Evolutionary conservation across 2,797 vertebrate species (phyloP).

Genomic region (Phaenicophaeus curvirostris): DNA sequence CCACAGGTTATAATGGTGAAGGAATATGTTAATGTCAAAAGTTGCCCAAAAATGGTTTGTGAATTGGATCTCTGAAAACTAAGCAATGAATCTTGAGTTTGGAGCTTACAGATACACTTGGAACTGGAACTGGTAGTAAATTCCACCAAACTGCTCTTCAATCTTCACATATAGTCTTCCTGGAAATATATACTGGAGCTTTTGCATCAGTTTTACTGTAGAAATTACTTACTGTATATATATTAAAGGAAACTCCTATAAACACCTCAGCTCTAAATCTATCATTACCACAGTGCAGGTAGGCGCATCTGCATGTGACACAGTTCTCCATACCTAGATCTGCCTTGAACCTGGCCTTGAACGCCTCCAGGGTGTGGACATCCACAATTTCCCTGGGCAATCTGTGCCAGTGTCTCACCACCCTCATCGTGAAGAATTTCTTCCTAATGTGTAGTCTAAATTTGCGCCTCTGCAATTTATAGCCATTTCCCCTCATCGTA

Average conservation of each 20-base stretch:
- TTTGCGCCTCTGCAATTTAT: too few relatives aligned
- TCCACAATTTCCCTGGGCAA: too few relatives aligned
- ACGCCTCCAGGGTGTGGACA: too few relatives aligned
- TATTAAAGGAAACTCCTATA: background rate
- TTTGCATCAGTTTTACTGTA: background rate
- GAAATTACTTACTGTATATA: background rate
- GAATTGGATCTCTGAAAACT: background rate
- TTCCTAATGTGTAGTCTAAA: too few relatives aligned
- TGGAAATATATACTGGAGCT: background rate
- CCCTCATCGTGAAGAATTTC: too few relatives aligned
- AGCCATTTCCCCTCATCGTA: too few relatives aligned
- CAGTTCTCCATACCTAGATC: background rate
- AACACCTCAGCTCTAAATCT: background rate
- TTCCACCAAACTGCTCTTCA: background rate
- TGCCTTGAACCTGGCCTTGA: background rate
- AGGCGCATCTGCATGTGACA: background rate
- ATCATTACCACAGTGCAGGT: background rate
- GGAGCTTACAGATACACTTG: background rate
- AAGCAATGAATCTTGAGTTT: rapidly evolving
- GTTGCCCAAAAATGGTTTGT: background rate
- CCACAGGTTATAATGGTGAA: background rate
- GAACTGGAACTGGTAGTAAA: background rate
- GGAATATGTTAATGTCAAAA: background rate
- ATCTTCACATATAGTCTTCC: background rate
- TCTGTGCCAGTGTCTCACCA: too few relatives aligned